Base-by-base conservation (phyloP, 1,140 invertebrate species). In the Geopemphigus sp. region DNA sequence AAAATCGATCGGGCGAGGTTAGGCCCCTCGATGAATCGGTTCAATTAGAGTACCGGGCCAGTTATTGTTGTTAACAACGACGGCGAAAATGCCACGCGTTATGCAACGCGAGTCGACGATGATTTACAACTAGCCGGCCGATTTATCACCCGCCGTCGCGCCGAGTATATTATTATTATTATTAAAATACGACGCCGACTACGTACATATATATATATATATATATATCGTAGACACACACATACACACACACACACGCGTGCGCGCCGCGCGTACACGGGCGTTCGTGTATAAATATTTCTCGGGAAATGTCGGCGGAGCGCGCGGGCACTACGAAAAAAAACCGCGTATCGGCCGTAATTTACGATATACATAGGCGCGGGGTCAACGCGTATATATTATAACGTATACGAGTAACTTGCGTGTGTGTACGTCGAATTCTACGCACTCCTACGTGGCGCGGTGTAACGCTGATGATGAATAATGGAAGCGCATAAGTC, bases 401-500 rank as follows among this genome's bases (percentile, higher is more conserved):
- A 54, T 54, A 68, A 50, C 12, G n/a, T 68, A 50, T n/a, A n/a
- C n/a, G n/a, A n/a, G n/a, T n/a, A n/a, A 24, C 47, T 15, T 5
- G 14, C 3, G n/a, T 3, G 19, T 56, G 50, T 5, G 56, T 22
- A 15, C 17, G 26, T 56, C 24, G 11, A 56, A 57, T 15, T 76
- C 22, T 59, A 19, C 32, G 26, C 39, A 47, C 32, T 76, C 73
- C 57, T 74, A 74, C 57, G 32, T 63, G 22, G 24, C 24, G 45
- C 68, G 26, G 4, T 22, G 57, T 15, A 32, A 5, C 59, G 17
- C 24, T 72, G 68, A 78, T 61, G 56, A 78, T 78, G 74, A 78
- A 78, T 78, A 78, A 78, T 78, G 74, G 74, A 78, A 78, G 56
- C 74, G 45, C 74, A 78, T 78, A 78, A 78, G 74, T 78, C 74